phyloP scores from a whole-genome alignment of 2,113 vertebrate species.

The Melierax canorus region DNA sequence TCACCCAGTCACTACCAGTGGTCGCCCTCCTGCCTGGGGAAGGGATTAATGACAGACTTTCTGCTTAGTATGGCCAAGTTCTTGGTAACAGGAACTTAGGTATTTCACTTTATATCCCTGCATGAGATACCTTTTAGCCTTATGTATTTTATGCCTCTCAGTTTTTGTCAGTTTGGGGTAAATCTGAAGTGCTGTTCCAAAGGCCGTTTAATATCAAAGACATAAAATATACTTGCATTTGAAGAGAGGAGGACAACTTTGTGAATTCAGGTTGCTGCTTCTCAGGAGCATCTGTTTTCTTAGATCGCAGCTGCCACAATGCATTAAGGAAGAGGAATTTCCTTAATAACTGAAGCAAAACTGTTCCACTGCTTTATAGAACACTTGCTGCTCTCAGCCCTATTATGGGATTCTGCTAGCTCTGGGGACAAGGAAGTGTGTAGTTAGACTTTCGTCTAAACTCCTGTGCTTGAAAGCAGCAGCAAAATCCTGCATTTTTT shows the following conservation, averaged over 20 bases:
- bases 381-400: background rate
- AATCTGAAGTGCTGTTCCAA: background rate
- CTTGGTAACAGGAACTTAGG: background rate
- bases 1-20: background rate
- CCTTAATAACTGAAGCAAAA: background rate
- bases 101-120: background rate
- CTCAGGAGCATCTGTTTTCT: background rate
- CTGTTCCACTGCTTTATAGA: background rate
- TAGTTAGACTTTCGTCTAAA: background rate
- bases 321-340: background rate
- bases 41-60: background rate
- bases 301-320: background rate
- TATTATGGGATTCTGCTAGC: background rate
- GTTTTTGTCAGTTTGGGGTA: background rate
- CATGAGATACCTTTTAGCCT: background rate
- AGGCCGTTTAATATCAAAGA: conserved; percentile 13
- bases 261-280: background rate
- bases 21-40: background rate
- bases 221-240: background rate
- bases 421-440: background rate
- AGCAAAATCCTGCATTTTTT: background rate
- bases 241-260: background rate
- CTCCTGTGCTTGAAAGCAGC: background rate
- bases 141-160: background rate
- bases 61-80: background rate